Base-by-base conservation (phyloP, 2,797 vertebrate genomes). In the Cossypha dichroa region DNA sequence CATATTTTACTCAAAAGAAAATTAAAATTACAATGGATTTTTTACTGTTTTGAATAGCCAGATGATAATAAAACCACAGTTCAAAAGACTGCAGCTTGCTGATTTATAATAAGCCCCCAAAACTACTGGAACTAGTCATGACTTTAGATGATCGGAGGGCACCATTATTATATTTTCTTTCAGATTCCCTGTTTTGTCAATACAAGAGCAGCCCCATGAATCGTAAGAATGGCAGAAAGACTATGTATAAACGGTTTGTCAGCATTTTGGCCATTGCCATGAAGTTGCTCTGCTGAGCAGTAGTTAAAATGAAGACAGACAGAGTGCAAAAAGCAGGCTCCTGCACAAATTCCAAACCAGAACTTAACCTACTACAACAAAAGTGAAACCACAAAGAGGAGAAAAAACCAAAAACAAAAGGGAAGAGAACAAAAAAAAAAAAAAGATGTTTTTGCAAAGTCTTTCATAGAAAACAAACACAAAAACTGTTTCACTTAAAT, bases 261-360 rank as follows among this genome's bases (percentile, higher is more conserved):
- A 64, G 48, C 52, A 56, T 93, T 90, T 68, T 69, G 81, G 43
- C 29, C 26, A 13, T 58, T 54, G 33, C n/a, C n/a, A 55, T 10
- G 5, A 79, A 48, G 23, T 4, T 75, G n/a, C 12, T 72, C 26
- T 58, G 54, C 56, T 60, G n/a, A 72, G 49, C 54, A 81, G n/a
- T 11, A 18, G 64, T 83, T 93, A 68, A 83, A 85, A 80, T 15
- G 17, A 73, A 90, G 62, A 75, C 14, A 90, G 62, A 75, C 14
- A 49, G 36, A 59, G 70, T 21, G 41, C 25, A 87, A 82, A 86
- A 76, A 72, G 23, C 48, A 78, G 48, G 18, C 43, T 82, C 33
- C 55, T 63, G 48, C 54, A 77, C 16, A 48, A 89, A 92, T 46
- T 83, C 69, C 73, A 64, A 23, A 5, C 6, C 46, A 82, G 60